Conservation (phyloP, 2,888 invertebrate genomes). For the Leptopilina myrica region DNA sequence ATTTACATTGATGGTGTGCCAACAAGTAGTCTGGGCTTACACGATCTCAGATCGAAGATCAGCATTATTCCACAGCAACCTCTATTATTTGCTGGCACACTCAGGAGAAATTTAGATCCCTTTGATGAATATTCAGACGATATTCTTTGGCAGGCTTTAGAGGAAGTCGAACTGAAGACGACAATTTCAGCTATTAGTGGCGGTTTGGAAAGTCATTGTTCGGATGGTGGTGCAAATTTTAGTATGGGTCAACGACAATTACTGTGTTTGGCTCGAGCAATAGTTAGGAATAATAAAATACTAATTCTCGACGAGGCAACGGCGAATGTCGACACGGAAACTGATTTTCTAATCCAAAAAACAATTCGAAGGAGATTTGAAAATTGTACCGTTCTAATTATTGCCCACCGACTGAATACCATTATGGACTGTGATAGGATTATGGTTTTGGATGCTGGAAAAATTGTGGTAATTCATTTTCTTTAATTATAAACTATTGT, state of each 20-base stretch:
- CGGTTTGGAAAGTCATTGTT: conserved; percentile 84
- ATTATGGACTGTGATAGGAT: conserved; percentile 81
- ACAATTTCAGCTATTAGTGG: conserved; percentile 78
- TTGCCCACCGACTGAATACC: conserved; percentile 81
- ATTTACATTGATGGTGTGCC: conserved; percentile 84
- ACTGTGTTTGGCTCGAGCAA: conserved; percentile 92
- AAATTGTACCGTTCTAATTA: conserved; percentile 79
- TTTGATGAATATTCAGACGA: conserved; percentile 78
- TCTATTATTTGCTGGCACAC: conserved; percentile 78
- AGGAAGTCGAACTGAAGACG: conserved; percentile 85
- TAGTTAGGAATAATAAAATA: conserved; percentile 90
- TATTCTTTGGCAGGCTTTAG: conserved; percentile 78
- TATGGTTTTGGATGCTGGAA: conserved; percentile 78
- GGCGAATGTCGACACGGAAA: conserved; percentile 93
- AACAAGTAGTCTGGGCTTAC: conserved; percentile 79
- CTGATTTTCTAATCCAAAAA: conserved; percentile 78
- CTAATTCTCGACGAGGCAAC: conserved; percentile 95
- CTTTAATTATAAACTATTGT: not conserved
- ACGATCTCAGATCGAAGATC: conserved; percentile 80
- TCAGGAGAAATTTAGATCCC: conserved; percentile 83
- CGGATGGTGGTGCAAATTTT: conserved; percentile 89
- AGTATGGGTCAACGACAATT: conserved; percentile 95
- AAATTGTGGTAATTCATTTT: conserved; percentile 75
- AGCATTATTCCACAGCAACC: conserved; percentile 83
- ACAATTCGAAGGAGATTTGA: conserved; percentile 78